Evolutionary conservation across 2,797 vertebrate species (phyloP).

Genomic region (Myioborus melanocephalus): DNA sequence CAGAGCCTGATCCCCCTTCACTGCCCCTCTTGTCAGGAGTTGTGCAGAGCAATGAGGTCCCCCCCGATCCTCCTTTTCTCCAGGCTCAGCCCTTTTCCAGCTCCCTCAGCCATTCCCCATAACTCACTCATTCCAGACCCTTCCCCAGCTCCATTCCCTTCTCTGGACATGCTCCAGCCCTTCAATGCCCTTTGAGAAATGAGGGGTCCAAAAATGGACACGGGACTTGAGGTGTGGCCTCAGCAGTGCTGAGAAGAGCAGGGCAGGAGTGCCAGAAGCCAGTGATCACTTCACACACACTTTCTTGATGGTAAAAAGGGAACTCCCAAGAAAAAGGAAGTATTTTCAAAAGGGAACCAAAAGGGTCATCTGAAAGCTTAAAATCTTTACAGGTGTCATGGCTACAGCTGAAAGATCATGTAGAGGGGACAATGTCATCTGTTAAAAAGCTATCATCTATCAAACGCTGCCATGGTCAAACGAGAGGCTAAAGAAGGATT

Average conservation of each 20-base stretch:
- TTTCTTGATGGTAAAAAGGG: background rate
- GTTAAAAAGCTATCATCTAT: background rate
- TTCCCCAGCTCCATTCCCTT: background rate
- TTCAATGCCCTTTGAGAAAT: background rate
- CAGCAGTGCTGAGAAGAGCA: background rate
- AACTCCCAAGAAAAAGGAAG: background rate
- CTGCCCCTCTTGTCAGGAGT: background rate
- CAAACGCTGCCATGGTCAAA: background rate
- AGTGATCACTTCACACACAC: fast-evolving
- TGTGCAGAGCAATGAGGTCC: fast-evolving
- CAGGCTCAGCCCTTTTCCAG: fast-evolving
- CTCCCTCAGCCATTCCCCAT: background rate
- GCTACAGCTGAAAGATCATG: background rate
- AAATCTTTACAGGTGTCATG: background rate
- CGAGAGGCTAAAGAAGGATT: background rate
- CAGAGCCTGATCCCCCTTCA: no score
- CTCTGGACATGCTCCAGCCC: background rate
- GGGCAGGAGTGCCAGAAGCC: background rate
- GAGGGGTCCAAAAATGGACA: background rate
- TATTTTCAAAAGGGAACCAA: background rate
- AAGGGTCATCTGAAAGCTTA: background rate
- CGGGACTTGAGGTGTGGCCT: background rate
- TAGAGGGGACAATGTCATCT: background rate
- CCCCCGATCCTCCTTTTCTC: background rate
- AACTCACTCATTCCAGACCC: background rate